phyloP scores from a whole-genome alignment of 2,113 vertebrate species.

The Noctilio leporinus region DNA sequence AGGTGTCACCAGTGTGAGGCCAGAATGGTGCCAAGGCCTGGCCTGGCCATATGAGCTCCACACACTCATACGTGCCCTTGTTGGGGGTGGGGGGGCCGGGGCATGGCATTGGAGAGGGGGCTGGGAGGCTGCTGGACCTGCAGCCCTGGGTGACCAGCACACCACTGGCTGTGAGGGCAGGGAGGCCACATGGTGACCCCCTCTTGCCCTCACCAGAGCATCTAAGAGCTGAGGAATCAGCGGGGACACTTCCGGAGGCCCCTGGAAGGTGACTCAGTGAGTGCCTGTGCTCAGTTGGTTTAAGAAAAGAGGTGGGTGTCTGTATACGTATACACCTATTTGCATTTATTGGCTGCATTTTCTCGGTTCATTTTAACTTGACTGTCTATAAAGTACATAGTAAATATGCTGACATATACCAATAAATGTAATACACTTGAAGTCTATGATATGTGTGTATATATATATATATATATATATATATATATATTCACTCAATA shows the following conservation, averaged over 20 bases:
- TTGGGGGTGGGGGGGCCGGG: accelerated
- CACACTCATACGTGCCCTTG: too few species aligned
- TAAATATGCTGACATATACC: accelerated
- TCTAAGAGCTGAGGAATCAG: neutral
- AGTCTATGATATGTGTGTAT: neutral
- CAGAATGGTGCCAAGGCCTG: neutral
- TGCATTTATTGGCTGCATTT: neutral
- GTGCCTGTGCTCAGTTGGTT: neutral
- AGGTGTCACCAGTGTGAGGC: accelerated
- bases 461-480: too few species aligned
- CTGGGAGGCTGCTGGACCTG: neutral
- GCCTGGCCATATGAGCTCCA: accelerated
- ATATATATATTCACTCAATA: accelerated
- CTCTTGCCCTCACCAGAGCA: neutral
- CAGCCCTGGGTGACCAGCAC: neutral
- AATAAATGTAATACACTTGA: accelerated
- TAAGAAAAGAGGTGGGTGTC: neutral
- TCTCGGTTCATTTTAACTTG: neutral
- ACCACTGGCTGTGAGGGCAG: neutral
- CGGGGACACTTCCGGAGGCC: neutral
- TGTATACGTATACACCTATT: accelerated
- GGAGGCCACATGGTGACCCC: neutral
- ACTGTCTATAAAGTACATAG: accelerated
- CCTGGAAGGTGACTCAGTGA: neutral
- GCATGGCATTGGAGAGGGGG: neutral